Evolutionary conservation across 1,140 invertebrate genomes (phyloP).

Genomic region (Euschistus heros): DNA sequence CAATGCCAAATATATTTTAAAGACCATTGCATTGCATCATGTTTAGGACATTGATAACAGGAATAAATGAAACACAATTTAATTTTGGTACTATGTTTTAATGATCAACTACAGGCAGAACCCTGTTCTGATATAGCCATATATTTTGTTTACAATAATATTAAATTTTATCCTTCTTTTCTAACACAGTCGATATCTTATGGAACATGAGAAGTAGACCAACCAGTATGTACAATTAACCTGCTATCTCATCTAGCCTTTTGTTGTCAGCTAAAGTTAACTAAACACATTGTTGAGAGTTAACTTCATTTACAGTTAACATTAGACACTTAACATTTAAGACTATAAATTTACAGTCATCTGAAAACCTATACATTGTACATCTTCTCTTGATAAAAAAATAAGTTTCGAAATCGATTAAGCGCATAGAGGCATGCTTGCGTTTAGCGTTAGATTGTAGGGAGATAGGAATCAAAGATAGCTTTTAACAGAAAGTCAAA

Average conservation of each 20-base stretch:
- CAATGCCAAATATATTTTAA: too few relatives aligned
- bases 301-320: not conserved
- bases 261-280: not conserved
- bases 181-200: not conserved
- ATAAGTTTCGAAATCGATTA: slow-evolving; percentile 5
- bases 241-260: not conserved
- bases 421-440: slow-evolving; percentile 7
- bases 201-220: not conserved
- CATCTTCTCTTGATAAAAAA: slow-evolving; percentile 6
- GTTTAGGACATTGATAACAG: too few relatives aligned
- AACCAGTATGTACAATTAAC: too few relatives aligned
- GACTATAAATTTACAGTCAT: slow-evolving; percentile 5
- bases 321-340: not conserved
- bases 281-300: not conserved
- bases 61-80: too few relatives aligned
- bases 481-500: too few relatives aligned
- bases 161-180: not conserved
- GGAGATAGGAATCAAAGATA: too few relatives aligned
- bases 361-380: slow-evolving; percentile 10
- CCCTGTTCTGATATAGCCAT: not conserved
- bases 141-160: too few relatives aligned
- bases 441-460: slow-evolving; percentile 1
- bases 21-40: too few relatives aligned
- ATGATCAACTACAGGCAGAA: slow-evolving; percentile 1
- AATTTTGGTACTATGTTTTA: not conserved